Conservation (phyloP, 2,797 vertebrate species). For the Periparus ater region DNA sequence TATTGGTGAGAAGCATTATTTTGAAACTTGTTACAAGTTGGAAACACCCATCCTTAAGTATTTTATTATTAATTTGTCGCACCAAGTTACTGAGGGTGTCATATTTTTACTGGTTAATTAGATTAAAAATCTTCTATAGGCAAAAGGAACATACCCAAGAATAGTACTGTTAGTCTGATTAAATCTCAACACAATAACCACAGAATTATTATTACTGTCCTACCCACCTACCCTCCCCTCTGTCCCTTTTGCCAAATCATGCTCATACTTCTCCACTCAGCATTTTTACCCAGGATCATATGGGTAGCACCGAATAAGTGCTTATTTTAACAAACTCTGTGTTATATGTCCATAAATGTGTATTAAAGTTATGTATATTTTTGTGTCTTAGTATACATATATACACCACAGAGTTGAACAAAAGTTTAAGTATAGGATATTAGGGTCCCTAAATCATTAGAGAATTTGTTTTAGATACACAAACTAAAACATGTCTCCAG, state of each 20-base stretch:
- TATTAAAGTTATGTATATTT: neutral
- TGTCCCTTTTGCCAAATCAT: neutral
- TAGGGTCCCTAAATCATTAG: neutral
- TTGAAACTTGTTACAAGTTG: neutral
- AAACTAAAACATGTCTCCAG: neutral
- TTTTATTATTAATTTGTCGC: neutral
- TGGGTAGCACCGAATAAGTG: neutral
- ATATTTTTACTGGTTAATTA: neutral
- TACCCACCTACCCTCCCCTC: neutral
- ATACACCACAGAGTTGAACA: neutral
- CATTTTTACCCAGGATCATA: neutral
- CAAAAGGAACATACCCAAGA: neutral
- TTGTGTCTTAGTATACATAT: neutral
- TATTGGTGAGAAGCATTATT: neutral
- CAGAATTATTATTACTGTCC: neutral
- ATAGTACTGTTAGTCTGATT: neutral
- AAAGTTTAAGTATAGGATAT: neutral
- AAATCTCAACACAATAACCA: neutral
- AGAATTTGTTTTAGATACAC: neutral
- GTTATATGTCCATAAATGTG: neutral
- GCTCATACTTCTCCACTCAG: neutral
- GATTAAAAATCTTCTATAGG: neutral
- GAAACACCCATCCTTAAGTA: neutral
- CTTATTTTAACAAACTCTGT: neutral
- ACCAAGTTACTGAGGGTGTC: neutral